These are phyloP conservation scores for Schizopygopsis malacanthus DNA, from an alignment of 2,797 vertebrate genomes.

Conservation along the genomic window DNA sequence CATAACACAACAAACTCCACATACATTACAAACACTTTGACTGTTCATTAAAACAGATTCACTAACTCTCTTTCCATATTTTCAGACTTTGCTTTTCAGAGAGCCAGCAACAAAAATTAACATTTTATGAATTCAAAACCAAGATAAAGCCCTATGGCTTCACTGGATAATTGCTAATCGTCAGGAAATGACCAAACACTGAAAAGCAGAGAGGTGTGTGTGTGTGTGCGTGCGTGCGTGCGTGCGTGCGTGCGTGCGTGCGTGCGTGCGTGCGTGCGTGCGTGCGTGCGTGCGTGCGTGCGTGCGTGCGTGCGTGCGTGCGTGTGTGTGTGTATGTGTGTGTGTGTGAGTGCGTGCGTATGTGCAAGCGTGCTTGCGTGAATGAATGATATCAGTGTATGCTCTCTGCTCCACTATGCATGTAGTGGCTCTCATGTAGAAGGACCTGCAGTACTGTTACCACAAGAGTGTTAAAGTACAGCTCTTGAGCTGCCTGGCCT, in stretches of 20 bases:
- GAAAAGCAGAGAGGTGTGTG: slow-evolving; percentile 1
- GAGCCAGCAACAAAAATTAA: not conserved
- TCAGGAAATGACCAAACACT: slow-evolving; percentile 25
- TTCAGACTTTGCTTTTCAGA: not conserved
- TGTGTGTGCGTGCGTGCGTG: slow-evolving; percentile 14
- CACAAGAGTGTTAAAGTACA: slow-evolving; percentile 51
- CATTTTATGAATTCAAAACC: not conserved
- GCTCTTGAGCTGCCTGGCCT: slow-evolving; percentile 42
- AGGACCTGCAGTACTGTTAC: slow-evolving; percentile 67
- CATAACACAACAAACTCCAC: not conserved
- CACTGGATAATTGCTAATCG: slow-evolving; percentile 15
- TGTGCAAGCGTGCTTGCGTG: not conserved
- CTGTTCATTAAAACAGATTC: slow-evolving; percentile 6
- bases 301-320: slow-evolving; percentile 13
- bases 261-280: not conserved
- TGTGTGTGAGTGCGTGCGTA: not conserved
- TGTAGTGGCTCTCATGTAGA: slow-evolving; percentile 54
- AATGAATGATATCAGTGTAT: slow-evolving; percentile 47
- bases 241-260: not conserved
- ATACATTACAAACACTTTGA: not conserved
- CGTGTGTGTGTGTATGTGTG: not conserved
- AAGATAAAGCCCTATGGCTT: slow-evolving; percentile 8
- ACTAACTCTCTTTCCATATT: not conserved
- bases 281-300: not conserved
- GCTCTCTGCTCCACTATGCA: slow-evolving; percentile 40